These are phyloP conservation scores for Drosophila histrio DNA, from an alignment of 2,888 invertebrate species.

Conservation along the genomic window DNA sequence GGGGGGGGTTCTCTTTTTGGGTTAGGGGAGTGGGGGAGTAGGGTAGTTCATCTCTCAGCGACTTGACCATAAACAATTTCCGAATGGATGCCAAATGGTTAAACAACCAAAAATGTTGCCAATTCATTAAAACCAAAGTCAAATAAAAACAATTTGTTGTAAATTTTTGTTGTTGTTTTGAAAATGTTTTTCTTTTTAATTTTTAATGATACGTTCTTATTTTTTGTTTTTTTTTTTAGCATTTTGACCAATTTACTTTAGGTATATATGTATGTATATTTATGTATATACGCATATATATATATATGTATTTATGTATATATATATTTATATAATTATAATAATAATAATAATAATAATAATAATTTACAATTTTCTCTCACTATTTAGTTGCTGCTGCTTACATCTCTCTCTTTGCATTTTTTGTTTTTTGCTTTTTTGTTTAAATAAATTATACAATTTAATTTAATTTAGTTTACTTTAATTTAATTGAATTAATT, in stretches of 20 bases:
- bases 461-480: slow-evolving; percentile 37
- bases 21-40: neutral
- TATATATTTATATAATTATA: slow-evolving; percentile 33
- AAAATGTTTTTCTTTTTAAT: slow-evolving; percentile 58
- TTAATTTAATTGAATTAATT: slow-evolving; percentile 75
- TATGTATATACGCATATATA: slow-evolving; percentile 20
- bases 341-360: slow-evolving; percentile 41
- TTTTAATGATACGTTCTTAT: slow-evolving; percentile 72
- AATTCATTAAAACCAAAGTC: slow-evolving; percentile 30
- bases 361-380: slow-evolving; percentile 59
- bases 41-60: neutral
- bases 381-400: slow-evolving; percentile 57
- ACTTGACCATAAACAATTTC: slow-evolving; percentile 15
- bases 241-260: slow-evolving; percentile 54
- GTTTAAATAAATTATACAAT: slow-evolving; percentile 66
- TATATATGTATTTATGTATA: slow-evolving; percentile 28
- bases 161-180: slow-evolving; percentile 54
- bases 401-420: slow-evolving; percentile 57
- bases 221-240: slow-evolving; percentile 25
- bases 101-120: slow-evolving; percentile 31
- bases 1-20: neutral
- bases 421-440: slow-evolving; percentile 32
- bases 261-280: slow-evolving; percentile 22
- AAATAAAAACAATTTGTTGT: slow-evolving; percentile 71
- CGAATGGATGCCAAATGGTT: slow-evolving; percentile 9